A percentile compares a stretch with the other conserved stretches of the same genome.
phyloP scores from a whole-genome alignment of 2,888 invertebrate genomes.

The Chloromyia formosa region DNA sequence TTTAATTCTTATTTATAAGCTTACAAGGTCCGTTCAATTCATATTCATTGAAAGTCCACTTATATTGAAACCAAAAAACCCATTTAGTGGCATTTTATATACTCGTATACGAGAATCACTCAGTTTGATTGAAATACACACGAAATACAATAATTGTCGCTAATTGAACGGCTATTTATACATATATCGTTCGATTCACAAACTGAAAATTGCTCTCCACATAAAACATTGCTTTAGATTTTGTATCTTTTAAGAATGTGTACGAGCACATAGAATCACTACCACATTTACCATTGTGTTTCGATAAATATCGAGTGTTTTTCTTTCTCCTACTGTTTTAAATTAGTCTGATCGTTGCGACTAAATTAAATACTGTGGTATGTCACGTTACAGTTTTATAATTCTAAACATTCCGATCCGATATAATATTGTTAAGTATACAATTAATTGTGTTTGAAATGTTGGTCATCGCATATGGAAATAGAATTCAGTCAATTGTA shows the following conservation, averaged over 20 bases:
- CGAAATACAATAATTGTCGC: slow-evolving; percentile 6
- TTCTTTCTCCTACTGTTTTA: neutral
- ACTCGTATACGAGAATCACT: neutral
- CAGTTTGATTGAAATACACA: slow-evolving; percentile 29
- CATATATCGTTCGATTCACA: neutral
- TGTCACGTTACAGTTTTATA: slow-evolving; percentile 2
- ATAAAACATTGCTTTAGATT: neutral
- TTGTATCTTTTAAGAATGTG: no score
- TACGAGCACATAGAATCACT: no score
- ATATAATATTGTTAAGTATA: no score
- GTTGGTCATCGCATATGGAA: no score
- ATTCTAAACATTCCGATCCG: no score
- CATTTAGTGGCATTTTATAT: neutral
- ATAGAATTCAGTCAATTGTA: no score
- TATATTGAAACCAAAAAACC: neutral
- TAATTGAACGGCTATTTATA: slow-evolving; percentile 8
- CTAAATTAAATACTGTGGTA: slow-evolving; percentile 10
- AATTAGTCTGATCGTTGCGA: slow-evolving; percentile 40
- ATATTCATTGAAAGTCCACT: neutral
- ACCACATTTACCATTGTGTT: no score
- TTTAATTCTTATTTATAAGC: slow-evolving; percentile 3
- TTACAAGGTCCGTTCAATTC: neutral
- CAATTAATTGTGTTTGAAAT: no score
- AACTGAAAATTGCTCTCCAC: neutral
- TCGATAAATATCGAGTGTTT: no score